Evolutionary conservation across 2,113 vertebrate species (phyloP), one percentile per base, ranked within the genome.

Genomic region (Triplophysa dalaica): DNA sequence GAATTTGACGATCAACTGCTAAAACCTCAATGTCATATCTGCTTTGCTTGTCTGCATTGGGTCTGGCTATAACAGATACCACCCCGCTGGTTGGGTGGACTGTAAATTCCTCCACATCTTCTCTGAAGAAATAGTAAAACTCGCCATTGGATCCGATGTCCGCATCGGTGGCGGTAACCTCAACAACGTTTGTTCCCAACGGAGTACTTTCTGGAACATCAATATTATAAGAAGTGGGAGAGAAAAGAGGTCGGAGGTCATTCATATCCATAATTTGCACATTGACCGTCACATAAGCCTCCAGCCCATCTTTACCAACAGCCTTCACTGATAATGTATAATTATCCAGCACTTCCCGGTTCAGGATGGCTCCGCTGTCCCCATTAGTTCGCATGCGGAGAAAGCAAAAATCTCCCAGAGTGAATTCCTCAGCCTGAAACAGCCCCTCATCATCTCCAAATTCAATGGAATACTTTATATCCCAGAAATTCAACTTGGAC

Each of bases 101-200:
- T 11, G 97, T 95, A 87, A 99, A 99, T 21, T 95, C 92, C 21
- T 97, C 94, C 56, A 95, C 93, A 87, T 91, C 94, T 80, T 90
- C 95, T 88, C 94, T 96, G 84, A 99, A 97, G 86, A 97, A 98
- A 85, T 99, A 99, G 90, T 99, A 99, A 89, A 98, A 97, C 88
- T 98, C 94, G 26, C 96, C 98, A 10, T 99, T 99, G 77, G 95
- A 96, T 79, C 97, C 97, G 24, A 97, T 90, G 65, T 99, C 98
- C 0, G 98, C 98, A 69, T 99, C 98, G 5, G 97, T 99, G 13
- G 98, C 98, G 0, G 96, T 98, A 70, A 99, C 96, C 38, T 95
- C 94, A 76, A 94, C 96, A 3, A 98, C 90, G 22, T 95, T 99
- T 88, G 96, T 90, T 86, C 97, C 95, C 75, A 98, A 80, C 1